Evolutionary conservation across 2,888 invertebrate genomes (phyloP).

Genomic region (Sabatieria punctata): DNA sequence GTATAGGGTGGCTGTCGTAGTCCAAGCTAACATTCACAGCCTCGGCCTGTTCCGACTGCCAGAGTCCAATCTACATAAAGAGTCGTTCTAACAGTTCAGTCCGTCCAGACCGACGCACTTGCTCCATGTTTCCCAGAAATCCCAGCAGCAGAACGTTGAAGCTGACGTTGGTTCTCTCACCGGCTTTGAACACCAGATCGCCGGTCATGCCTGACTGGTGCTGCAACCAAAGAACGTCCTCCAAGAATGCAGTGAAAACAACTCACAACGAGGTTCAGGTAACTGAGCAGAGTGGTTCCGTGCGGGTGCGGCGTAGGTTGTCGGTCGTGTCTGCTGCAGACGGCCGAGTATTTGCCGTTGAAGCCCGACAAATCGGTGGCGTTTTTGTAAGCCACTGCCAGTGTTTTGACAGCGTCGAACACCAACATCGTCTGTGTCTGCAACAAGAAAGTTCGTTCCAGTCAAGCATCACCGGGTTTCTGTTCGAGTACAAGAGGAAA

Average conservation of each 20-base stretch:
- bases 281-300: conserved; percentile 16
- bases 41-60: too few relatives aligned
- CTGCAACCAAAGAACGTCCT: too few relatives aligned
- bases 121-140: conserved; percentile 23
- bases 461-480: too few relatives aligned
- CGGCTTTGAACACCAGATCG: background rate
- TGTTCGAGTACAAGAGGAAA: background rate
- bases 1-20: too few relatives aligned
- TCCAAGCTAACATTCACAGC: too few relatives aligned
- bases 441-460: conserved; percentile 1
- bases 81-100: too few relatives aligned
- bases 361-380: too few relatives aligned
- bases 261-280: conserved; percentile 15
- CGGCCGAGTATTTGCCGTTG: background rate
- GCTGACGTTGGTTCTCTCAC: conserved; percentile 19
- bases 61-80: too few relatives aligned
- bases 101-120: conserved; percentile 15
- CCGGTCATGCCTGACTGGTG: background rate
- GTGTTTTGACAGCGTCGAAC: conserved; percentile 18
- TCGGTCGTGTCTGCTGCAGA: background rate
- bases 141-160: conserved; percentile 27
- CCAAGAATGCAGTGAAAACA: background rate
- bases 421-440: conserved; percentile 21
- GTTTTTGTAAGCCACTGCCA: conserved; percentile 15
- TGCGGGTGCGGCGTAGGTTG: conserved; percentile 19